Evolutionary conservation across 37 sponge, comb jelly and placozoan genomes (phyloP), one percentile per base, ranked within the genome.

Genomic region (Ianthella basta): DNA sequence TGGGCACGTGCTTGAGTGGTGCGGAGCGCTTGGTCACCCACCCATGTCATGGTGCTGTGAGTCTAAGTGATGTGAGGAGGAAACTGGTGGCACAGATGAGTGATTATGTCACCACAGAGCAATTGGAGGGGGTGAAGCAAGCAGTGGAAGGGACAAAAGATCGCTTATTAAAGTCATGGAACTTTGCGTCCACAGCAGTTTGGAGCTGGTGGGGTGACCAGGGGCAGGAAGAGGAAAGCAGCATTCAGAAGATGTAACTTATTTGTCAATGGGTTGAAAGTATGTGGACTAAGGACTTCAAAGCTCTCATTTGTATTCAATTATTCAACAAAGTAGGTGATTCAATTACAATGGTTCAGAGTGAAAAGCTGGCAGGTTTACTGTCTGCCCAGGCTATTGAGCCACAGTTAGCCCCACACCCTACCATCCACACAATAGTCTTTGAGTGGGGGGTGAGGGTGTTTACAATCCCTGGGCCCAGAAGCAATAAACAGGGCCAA

Each of bases 71-170:
- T 53, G 10, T 92, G 3, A 86, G 79, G 80, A 65, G 83, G 32
- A 70, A 67, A 34, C 35, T 92, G 38, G n/a, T 66, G 18, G 93
- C 83, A 27, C 84, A 84, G 33, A 85, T 80, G n/a, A 89, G 81
- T 55, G 88, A 91, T 33, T 80, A 40, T 40, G 44, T 75, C 1
- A 75, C 78, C 37, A n/a, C 37, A 38, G 78, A 75, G 38, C 78
- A 75, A 24, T 53, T 18, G 25, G 78, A 75, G 38, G 24, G 37
- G 15, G 53, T 75, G 20, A 75, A 75, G 25, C n/a, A 30, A 41
- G 44, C 78, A 3, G 78, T 36, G 0, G 13, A 10, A 8, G 40
- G 53, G 2, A 75, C 78, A 0, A 36, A n/a, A 4, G 78, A 41
- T 53, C 44, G 54, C 1, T n/a, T 75, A 21, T 2, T 44, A 4